Evolutionary conservation across 2,888 invertebrate genomes (phyloP), one percentile per base, ranked within the genome.

Genomic region (Heteropelma amictum): DNA sequence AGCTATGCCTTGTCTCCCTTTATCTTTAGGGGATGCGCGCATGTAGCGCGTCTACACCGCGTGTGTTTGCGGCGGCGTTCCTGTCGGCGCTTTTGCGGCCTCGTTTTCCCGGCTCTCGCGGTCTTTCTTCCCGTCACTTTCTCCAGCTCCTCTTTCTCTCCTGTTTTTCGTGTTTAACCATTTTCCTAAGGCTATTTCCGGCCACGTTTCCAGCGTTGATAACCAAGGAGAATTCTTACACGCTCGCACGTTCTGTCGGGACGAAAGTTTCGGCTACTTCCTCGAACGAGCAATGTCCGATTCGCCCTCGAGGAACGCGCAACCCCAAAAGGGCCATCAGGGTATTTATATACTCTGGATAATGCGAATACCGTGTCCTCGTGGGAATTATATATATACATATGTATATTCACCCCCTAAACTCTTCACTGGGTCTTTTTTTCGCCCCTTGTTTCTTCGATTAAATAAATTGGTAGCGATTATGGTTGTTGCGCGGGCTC

Each of bases 401-500:
- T 80, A 79, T 79, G 79, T 12, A 8, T 53, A 21, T 30, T 47
- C 28, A 21, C 14, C 12, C 54, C 47, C 45, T 45, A n/a, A n/a
- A n/a, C 28, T 33, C 12, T 35, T 33, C n/a, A n/a, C n/a, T n/a
- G n/a, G n/a, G n/a, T 17, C 19, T 64, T 38, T 26, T 40, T 82
- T 78, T 71, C 58, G 53, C 76, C 79, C 81, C 80, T 84, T 81
- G 81, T 85, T 84, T 84, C 81, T 81, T 78, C 84, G 85, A 85
- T 87, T 86, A 86, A 85, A 87, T 85, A 83, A 86, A 88, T 87
- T 87, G 81, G 82, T 80, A 83, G 85, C 85, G 84, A 88, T 87
- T 86, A 87, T n/a, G n/a, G 78, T 80, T 38, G 51, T 75, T 61
- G 35, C 28, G 19, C 42, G 65, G 40, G 40, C 67, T 49, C 40